phyloP scores from a whole-genome alignment of 2,888 invertebrate species.

The Tanytarsus gracilentus region DNA sequence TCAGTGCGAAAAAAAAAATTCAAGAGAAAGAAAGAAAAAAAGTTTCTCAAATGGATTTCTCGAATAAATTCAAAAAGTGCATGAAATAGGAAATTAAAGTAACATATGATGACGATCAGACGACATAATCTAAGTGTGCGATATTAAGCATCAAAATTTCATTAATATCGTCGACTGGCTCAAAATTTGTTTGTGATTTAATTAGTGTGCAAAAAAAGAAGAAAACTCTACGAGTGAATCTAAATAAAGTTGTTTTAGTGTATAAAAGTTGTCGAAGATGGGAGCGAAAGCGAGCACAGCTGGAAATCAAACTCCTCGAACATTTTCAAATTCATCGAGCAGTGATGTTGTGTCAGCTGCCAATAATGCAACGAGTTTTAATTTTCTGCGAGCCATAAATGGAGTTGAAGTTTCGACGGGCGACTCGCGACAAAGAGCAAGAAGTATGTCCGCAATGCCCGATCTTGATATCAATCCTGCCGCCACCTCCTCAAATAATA shows the following conservation, averaged over 20 bases:
- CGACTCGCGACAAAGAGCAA: slow-evolving; percentile 68
- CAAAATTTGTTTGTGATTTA: too few relatives aligned
- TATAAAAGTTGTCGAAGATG: slow-evolving; percentile 44
- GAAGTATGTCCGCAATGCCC: slow-evolving; percentile 74
- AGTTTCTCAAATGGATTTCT: slow-evolving; percentile 2
- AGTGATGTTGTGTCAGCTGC: slow-evolving; percentile 51
- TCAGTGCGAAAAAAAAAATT: not conserved
- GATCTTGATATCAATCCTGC: slow-evolving; percentile 45
- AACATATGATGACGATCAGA: not conserved
- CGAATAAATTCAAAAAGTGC: not conserved
- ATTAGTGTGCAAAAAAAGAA: too few relatives aligned
- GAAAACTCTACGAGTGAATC: not conserved
- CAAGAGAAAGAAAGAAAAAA: not conserved
- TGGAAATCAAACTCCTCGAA: slow-evolving; percentile 61
- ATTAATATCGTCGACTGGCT: too few relatives aligned
- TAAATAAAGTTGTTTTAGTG: not conserved
- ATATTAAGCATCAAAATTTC: too few relatives aligned
- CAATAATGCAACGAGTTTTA: slow-evolving; percentile 51
- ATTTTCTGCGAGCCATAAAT: slow-evolving; percentile 59
- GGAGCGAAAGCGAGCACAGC: slow-evolving; percentile 78
- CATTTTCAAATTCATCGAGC: slow-evolving; percentile 66
- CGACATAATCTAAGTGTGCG: not conserved
- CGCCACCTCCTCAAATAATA: slow-evolving; percentile 28
- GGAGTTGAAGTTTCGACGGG: slow-evolving; percentile 56
- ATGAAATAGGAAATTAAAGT: too few relatives aligned